These are phyloP conservation scores for Pterostichus madidus DNA, from an alignment of 2,888 invertebrate genomes.

Conservation along the genomic window DNA sequence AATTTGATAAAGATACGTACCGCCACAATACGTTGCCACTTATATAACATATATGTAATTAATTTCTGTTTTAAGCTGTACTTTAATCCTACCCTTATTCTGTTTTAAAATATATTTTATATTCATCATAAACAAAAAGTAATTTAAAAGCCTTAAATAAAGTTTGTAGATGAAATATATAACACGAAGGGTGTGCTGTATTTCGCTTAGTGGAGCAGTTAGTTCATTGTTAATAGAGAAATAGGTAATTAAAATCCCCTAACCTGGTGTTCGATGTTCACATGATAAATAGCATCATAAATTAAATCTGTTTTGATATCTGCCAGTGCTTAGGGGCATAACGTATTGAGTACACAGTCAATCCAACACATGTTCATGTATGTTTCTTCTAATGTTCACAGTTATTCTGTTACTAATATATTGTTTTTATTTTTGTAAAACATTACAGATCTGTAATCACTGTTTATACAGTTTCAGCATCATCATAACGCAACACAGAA, in stretches of 20 bases:
- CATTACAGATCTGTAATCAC: too few relatives aligned
- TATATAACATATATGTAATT: too few relatives aligned
- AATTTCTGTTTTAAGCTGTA: too few relatives aligned
- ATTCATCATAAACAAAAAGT: slow-evolving; percentile 45
- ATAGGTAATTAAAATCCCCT: slow-evolving; percentile 58
- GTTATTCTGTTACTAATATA: too few relatives aligned
- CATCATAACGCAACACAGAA: too few relatives aligned
- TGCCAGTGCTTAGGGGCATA: slow-evolving; percentile 27
- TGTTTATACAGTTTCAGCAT: too few relatives aligned
- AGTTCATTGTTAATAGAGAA: slow-evolving; percentile 44
- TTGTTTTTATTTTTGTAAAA: too few relatives aligned
- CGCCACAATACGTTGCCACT: neutral
- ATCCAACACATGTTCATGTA: too few relatives aligned
- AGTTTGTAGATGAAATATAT: slow-evolving; percentile 10
- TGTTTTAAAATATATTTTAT: slow-evolving; percentile 16
- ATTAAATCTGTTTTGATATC: slow-evolving; percentile 40
- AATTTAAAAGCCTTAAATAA: slow-evolving; percentile 46
- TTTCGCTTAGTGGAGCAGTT: slow-evolving; percentile 26
- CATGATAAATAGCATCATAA: slow-evolving; percentile 54
- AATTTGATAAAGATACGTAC: too few relatives aligned
- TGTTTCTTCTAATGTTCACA: too few relatives aligned
- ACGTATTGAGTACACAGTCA: neutral
- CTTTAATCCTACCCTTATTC: neutral
- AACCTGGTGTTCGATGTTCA: slow-evolving; percentile 46
- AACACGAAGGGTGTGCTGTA: slow-evolving; percentile 19